Base-by-base conservation (phyloP, 2,797 vertebrate genomes). In the Erpetoichthys calabaricus region DNA sequence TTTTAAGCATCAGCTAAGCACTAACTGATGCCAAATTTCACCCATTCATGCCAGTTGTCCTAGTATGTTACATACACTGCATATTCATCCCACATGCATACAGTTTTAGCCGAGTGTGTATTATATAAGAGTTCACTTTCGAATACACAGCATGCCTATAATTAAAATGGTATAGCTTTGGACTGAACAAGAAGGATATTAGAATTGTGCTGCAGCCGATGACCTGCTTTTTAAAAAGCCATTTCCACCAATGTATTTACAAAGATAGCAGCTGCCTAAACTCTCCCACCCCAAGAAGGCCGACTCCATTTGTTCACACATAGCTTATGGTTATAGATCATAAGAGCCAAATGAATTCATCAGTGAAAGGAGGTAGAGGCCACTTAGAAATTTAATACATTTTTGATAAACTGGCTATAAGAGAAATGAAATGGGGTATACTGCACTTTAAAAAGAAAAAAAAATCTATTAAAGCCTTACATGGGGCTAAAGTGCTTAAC, bases 401-500 rank as follows among this genome's bases (percentile, higher is more conserved):
- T 73, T 76, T 70, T 67, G 65, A 74, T 80, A 75, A 77, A 72
- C 76, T 77, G 70, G 66, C 76, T 75, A 76, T 81, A 78, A 73
- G 66, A 71, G 68, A 59, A 68, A 72, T 67, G 73, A 65, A 78
- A 78, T 66, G 63, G 68, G 68, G 68, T 67, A 68, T 56, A 68
- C 66, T 68, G 68, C 63, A 65, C 68, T 68, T 73, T 78, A 71
- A 65, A 70, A 73, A 77, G 25, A 25, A 25, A 47, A 49, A 49
- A 7, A 49, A 79, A 78, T 78, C 74, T 73, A 77, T 79, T 76
- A 80, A 79, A 75, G 70, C 66, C 68, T 74, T 73, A 73, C 58
- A 70, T 67, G 71, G 63, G 63, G 63, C 69, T 67, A 70, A 70
- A 70, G 73, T 65, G 73, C 54, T 64, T 63, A 67, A 68, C 70